Conservation (phyloP, 2,888 invertebrate genomes). For the Pristionchus fissidentatus region DNA sequence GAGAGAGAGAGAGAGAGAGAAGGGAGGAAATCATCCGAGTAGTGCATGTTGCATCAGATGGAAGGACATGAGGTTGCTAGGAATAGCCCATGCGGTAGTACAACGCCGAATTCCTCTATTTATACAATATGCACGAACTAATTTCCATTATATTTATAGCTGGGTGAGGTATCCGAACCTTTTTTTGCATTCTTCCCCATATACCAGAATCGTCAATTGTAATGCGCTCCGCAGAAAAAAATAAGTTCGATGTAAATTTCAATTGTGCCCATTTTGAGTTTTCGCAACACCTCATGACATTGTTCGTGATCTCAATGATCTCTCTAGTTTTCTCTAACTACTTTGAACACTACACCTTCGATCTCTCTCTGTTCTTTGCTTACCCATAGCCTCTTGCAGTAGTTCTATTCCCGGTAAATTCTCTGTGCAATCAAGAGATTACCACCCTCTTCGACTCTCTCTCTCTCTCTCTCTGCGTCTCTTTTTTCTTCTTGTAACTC, state of each 20-base stretch:
- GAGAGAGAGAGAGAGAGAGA: conserved; percentile 29
- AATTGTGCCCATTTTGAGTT: neutral
- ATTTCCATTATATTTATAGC: too few species aligned
- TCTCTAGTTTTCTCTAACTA: too few species aligned
- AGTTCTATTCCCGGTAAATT: neutral
- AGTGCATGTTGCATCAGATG: neutral
- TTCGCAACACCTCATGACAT: neutral
- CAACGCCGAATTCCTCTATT: neutral
- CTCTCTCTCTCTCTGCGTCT: neutral
- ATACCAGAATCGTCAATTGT: too few species aligned
- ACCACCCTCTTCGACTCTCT: neutral
- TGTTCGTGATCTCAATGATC: neutral
- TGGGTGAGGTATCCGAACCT: too few species aligned
- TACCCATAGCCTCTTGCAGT: neutral
- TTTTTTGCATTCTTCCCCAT: too few species aligned
- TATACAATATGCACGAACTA: too few species aligned
- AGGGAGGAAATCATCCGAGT: neutral
- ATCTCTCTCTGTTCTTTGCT: neutral
- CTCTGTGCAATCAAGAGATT: neutral
- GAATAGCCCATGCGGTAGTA: neutral
- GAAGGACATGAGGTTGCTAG: neutral
- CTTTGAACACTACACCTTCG: too few species aligned
- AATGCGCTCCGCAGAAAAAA: too few species aligned
- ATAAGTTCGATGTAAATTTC: too few species aligned
- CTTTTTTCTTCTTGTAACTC: neutral